These are phyloP conservation scores for Cheirogaleus medius DNA, from an alignment of 2,113 vertebrate species.

Conservation along the genomic window DNA sequence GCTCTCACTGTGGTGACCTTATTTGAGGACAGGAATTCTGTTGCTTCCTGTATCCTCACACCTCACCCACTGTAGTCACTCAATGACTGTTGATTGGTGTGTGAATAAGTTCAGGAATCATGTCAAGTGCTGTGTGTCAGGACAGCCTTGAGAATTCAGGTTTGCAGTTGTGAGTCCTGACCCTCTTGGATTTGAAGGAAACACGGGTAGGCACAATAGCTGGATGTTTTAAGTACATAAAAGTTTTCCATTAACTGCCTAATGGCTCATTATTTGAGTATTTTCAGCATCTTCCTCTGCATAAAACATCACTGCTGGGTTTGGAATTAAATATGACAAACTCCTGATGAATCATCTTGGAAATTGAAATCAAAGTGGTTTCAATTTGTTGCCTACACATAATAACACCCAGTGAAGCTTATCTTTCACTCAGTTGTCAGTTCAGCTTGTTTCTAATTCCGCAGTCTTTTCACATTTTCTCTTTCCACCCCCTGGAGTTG, in stretches of 20 bases:
- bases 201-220: accelerated
- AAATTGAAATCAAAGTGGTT: constrained; percentile 54
- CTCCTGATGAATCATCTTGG: background rate
- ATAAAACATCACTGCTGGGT: background rate
- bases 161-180: background rate
- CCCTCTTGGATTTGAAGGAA: background rate
- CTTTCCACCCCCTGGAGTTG: background rate
- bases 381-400: background rate
- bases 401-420: background rate
- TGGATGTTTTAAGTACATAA: background rate
- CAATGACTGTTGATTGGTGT: background rate
- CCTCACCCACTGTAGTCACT: too few relatives aligned
- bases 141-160: too few relatives aligned
- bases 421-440: background rate
- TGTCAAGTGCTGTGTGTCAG: background rate
- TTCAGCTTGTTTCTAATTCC: background rate
- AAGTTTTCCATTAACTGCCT: background rate
- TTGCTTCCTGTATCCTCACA: too few relatives aligned
- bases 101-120: background rate
- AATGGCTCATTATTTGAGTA: background rate
- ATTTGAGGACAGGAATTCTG: background rate
- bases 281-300: background rate
- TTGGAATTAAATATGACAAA: constrained; percentile 37
- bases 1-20: background rate
- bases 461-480: background rate